Percentiles rank a stretch among this genome's conserved stretches.
Conservation (phyloP, 2,797 vertebrate genomes). For the Peromyscus aztecus region DNA sequence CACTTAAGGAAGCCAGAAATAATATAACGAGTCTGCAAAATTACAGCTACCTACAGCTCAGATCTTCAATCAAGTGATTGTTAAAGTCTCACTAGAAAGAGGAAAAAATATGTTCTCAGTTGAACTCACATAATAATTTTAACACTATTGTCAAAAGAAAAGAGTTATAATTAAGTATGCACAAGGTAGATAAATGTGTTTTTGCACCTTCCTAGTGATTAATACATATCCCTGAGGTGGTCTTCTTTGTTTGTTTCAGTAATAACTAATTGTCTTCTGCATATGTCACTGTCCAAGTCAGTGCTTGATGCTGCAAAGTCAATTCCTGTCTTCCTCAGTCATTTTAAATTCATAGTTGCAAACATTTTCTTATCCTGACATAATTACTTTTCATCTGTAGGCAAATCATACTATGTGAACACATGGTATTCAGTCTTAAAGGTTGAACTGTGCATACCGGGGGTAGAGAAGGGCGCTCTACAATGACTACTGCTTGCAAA, state of each 20-base stretch:
- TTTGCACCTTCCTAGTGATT: constrained; percentile 25
- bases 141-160: constrained; percentile 73
- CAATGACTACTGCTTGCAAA: not conserved
- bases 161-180: constrained; percentile 73
- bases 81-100: constrained; percentile 73
- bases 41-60: constrained; percentile 70
- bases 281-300: not conserved
- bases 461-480: fast-evolving
- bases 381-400: not conserved
- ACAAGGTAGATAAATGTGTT: not conserved
- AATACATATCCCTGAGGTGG: constrained; percentile 26
- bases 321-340: not conserved
- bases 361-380: not conserved
- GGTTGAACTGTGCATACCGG: not conserved
- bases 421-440: not conserved
- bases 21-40: constrained; percentile 74
- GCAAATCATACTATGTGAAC: not conserved
- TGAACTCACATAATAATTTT: constrained; percentile 74
- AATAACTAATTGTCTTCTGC: not conserved
- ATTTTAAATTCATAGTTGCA: not conserved
- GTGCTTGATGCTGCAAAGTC: not conserved
- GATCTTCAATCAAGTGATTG: constrained; percentile 83
- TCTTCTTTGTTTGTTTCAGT: not conserved
- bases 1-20: constrained; percentile 77
- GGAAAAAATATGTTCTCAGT: constrained; percentile 70